Base-by-base conservation (phyloP, 2,797 vertebrate species). In the Calcarius lapponicus region DNA sequence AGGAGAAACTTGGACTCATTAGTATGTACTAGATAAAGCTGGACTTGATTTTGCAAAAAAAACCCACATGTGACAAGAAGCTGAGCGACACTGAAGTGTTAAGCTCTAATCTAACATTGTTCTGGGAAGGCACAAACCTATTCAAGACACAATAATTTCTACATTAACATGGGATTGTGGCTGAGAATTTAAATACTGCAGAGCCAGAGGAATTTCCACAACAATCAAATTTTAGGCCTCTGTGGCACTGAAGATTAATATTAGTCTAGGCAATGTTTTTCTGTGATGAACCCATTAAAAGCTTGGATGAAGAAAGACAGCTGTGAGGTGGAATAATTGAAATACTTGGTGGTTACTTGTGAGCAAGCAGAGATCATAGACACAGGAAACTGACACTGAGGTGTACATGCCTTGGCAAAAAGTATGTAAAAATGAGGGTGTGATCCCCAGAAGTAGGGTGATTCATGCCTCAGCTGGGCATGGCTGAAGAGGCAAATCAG, bases 101-200 rank as follows among this genome's bases (percentile, higher is more conserved):
- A 84, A 90, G n/a, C 62, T 91, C 73, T 88, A 83, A 93, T 94
- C 66, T 90, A 84, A 86, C 66, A 62, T 64, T 90, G 70, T 94
- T 93, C 66, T 90, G 74, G 62, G 76, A 84, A 94, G 67, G n/a
- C 76, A 88, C 31, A 94, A 86, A 70, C 42, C 80, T 79, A 70
- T 90, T 84, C 82, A 88, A 86, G 70, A 51, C 69, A 84, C 70
- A 90, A 24, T 70, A 90, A 67, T n/a, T 94, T 91, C 75, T 75
- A 58, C 47, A 38, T 94, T 84, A 70, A 73, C 54, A 34, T 0
- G 0, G 31, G 51, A 67, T 54, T 47, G 81, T 91, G 78, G 48
- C 60, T 92, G 80, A 82, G 76, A 95, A 96, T 94, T 84, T 93
- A 94, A 95, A 92, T 65, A 69, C 62, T 0, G 0, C 51, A 85